Percentiles rank a stretch among this genome's conserved stretches.
phyloP scores from a whole-genome alignment of 2,888 invertebrate species.

The Galeruca laticollis region DNA sequence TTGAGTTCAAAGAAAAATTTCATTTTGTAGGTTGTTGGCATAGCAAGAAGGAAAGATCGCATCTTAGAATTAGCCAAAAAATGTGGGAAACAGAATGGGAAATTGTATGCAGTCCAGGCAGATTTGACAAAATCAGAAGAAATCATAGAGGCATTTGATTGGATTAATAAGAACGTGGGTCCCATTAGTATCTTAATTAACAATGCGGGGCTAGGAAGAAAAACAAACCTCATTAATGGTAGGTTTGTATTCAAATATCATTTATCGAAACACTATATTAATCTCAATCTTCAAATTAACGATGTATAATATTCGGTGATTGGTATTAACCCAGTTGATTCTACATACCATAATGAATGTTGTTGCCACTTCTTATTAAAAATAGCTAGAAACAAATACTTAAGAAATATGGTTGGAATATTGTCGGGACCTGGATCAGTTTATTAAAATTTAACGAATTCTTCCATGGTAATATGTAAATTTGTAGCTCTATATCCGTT shows the following conservation, averaged over 20 bases:
- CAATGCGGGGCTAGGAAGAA: slow-evolving; percentile 51
- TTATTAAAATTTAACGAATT: no score
- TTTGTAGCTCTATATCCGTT: no score
- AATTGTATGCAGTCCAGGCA: slow-evolving; percentile 48
- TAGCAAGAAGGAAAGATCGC: slow-evolving; percentile 52
- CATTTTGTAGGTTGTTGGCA: slow-evolving; percentile 51
- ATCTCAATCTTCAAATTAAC: background rate
- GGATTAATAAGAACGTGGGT: slow-evolving; percentile 51
- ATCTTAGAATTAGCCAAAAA: slow-evolving; percentile 47
- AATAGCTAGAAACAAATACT: no score
- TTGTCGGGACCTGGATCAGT: no score
- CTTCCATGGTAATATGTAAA: no score
- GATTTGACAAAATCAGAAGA: slow-evolving; percentile 54
- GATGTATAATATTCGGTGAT: no score
- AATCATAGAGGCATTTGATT: slow-evolving; percentile 50
- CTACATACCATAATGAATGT: no score
- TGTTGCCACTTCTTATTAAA: no score
- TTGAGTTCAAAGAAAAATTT: background rate
- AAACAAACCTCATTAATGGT: slow-evolving; percentile 45
- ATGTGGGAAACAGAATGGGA: slow-evolving; percentile 46
- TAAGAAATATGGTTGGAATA: no score
- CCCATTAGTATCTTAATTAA: slow-evolving; percentile 54
- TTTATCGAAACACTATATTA: no score
- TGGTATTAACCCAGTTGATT: no score
- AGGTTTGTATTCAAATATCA: slow-evolving; percentile 1